A percentile compares a stretch with the other conserved stretches of the same genome.
These are phyloP conservation scores for Schizaphis graminum DNA, from an alignment of 2,888 invertebrate species.

Conservation along the genomic window DNA sequence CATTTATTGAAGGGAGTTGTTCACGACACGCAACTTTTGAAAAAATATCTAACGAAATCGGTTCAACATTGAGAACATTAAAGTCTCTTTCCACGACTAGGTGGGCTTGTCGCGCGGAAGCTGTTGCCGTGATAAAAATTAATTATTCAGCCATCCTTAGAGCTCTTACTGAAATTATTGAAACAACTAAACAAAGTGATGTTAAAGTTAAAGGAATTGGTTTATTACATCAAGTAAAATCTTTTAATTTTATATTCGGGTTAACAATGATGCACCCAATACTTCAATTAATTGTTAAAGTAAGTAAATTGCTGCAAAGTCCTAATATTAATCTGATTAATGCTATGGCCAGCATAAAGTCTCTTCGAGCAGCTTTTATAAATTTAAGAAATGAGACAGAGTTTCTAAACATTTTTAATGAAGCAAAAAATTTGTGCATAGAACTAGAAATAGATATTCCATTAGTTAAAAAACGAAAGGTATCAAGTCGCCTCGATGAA, in stretches of 20 bases:
- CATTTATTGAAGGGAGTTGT: constrained; percentile 66
- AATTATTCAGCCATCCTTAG: constrained; percentile 34
- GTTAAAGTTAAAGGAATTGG: constrained; percentile 47
- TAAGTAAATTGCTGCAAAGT: constrained; percentile 48
- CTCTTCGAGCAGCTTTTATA: constrained; percentile 25
- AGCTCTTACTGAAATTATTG: constrained; percentile 34
- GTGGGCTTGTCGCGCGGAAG: constrained; percentile 51
- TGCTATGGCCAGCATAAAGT: constrained; percentile 42
- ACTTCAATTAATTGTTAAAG: constrained; percentile 51
- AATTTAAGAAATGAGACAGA: constrained; percentile 20
- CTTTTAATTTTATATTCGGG: constrained; percentile 41
- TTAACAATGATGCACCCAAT: constrained; percentile 47
- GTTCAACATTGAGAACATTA: constrained; percentile 43
- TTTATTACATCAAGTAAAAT: constrained; percentile 44
- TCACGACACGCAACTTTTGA: constrained; percentile 71
- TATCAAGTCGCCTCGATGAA: constrained; percentile 45
- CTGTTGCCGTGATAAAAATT: constrained; percentile 33
- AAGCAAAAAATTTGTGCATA: constrained; percentile 8
- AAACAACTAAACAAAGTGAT: constrained; percentile 46
- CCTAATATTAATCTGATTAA: constrained; percentile 39
- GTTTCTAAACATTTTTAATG: constrained; percentile 14
- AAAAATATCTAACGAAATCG: constrained; percentile 77
- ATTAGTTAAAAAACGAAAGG: constrained; percentile 39
- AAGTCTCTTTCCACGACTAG: constrained; percentile 48
- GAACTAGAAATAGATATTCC: constrained; percentile 52